Evolutionary conservation across 1,140 invertebrate genomes (phyloP).

Genomic region (Macrobrachium rosenbergii): DNA sequence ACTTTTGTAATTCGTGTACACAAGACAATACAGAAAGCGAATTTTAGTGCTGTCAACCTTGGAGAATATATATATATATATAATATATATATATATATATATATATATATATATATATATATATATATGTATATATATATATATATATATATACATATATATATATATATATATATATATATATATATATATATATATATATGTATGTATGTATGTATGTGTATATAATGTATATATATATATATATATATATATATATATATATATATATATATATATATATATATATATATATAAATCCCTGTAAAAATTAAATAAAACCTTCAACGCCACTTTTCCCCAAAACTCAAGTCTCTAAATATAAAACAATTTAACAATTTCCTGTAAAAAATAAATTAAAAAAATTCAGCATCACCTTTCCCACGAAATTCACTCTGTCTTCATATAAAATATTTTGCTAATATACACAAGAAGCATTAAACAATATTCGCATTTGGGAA

Average conservation of each 20-base stretch:
- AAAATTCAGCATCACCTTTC: no score
- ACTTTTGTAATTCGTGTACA: no score
- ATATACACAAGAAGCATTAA: no score
- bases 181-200: conserved; percentile 32
- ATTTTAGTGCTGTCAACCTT: no score
- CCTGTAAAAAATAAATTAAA: no score
- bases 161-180: conserved; percentile 16
- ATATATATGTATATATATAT: no score
- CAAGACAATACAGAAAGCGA: no score
- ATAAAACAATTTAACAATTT: not conserved
- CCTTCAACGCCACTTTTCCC: not conserved
- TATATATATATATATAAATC: not conserved
- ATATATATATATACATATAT: conserved; percentile 11
- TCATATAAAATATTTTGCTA: no score
- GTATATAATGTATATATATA: conserved; percentile 15
- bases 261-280: conserved; percentile 1
- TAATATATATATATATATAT: conserved; percentile 32
- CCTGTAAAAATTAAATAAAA: not conserved
- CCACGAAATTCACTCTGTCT: no score
- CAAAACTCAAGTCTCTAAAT: no score
- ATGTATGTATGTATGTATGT: conserved; percentile 13
- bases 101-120: conserved; percentile 34
- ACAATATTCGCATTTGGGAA: no score
- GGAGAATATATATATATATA: not conserved
- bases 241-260: conserved; percentile 1